Evolutionary conservation across 2,797 vertebrate species (phyloP).

Genomic region (Choloepus didactylus): DNA sequence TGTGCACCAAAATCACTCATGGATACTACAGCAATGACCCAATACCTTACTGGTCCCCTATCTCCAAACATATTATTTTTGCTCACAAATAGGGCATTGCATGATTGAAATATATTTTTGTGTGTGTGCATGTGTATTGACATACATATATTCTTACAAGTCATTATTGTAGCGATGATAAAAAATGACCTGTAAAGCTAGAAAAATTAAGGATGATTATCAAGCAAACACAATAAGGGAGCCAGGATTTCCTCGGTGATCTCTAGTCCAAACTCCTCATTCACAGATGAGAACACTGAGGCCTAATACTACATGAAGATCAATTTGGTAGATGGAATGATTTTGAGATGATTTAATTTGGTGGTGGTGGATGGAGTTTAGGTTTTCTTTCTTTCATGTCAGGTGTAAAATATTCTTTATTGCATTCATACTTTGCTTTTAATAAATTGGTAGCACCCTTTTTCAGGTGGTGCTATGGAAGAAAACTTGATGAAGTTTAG

Average conservation of each 20-base stretch:
- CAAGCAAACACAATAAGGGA: neutral
- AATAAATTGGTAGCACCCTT: neutral
- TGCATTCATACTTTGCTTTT: neutral
- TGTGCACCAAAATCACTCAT: neutral
- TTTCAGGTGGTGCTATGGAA: neutral
- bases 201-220: neutral
- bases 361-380: neutral
- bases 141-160: neutral
- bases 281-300: neutral
- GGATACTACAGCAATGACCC: neutral
- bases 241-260: neutral
- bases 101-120: no score
- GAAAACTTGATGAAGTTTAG: neutral
- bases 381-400: neutral
- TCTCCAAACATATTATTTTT: neutral
- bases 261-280: neutral
- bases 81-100: neutral
- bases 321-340: neutral
- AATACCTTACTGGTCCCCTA: neutral
- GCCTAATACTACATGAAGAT: neutral
- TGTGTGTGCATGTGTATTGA: no score
- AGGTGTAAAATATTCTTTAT: neutral
- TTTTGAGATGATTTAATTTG: neutral
- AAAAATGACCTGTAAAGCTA: neutral
- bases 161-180: neutral